Evolutionary conservation across 2,888 invertebrate genomes (phyloP), one percentile per base, ranked within the genome.

Genomic region (Pandemis corylana): DNA sequence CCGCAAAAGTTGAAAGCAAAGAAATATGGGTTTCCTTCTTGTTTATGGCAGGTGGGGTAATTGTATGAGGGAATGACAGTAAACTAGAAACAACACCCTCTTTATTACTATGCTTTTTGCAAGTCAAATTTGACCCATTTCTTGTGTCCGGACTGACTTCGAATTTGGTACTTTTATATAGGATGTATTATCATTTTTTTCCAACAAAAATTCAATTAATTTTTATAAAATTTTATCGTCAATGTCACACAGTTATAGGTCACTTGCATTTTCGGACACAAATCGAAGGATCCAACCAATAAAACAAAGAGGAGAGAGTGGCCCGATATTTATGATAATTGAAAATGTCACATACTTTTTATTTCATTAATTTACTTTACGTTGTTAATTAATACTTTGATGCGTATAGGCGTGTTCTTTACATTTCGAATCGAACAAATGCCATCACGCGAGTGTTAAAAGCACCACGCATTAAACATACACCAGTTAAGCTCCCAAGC

Each of bases 351-450:
- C 13, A 51, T 13, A 68, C 68, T 46, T 46, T 62, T 41, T 42
- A 53, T 59, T 49, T 51, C 51, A 36, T 36, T 44, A 36, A 56
- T 68, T 59, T 64, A 64, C 0, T 56, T 56, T 20, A 10, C 28
- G 56, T 7, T 46, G 28, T 53, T 74, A 61, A 66, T 74, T 74
- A 61, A 61, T 74, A 70, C 66, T 70, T 66, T 53, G 65, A 74
- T 70, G 65, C 59, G 59, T 68, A 59, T 13, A 63, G 68, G 44
- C 36, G 63, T 46, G 68, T 49, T 51, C 28, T 13, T 0, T 6
- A 12, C n/a, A 15, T 9, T 67, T n/a, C 36, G 7, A 65, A 65
- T 67, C 49, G 15, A 67, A 13, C 28, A 51, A 67, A 67, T 53
- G n/a, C 36, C 67, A 13, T 53, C 67, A 67, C 67, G 67, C 67